These are phyloP conservation scores for Zaprionus inermis DNA, from an alignment of 1,140 invertebrate species.

Conservation along the genomic window DNA sequence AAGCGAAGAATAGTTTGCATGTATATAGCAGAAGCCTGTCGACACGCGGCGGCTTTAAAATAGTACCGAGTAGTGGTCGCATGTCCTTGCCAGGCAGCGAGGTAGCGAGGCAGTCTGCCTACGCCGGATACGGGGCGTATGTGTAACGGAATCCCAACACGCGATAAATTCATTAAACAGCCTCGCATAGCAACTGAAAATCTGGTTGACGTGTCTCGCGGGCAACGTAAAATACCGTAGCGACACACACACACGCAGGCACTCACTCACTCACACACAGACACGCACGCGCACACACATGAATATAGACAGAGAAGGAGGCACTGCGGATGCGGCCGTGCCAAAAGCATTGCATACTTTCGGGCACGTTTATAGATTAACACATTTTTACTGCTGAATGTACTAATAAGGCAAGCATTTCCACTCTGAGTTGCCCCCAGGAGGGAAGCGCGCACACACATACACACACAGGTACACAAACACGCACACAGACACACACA, in stretches of 20 bases:
- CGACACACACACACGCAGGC: constrained; percentile 44
- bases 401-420: constrained; percentile 83
- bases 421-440: constrained; percentile 77
- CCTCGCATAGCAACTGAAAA: constrained; percentile 52
- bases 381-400: constrained; percentile 82
- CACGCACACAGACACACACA: background rate
- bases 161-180: constrained; percentile 83
- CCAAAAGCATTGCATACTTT: constrained; percentile 47
- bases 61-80: constrained; percentile 44
- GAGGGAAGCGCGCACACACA: constrained; percentile 39
- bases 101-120: background rate
- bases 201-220: constrained; percentile 73
- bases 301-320: background rate
- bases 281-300: constrained; percentile 7
- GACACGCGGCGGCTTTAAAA: constrained; percentile 19
- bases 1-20: constrained; percentile 72
- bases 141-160: constrained; percentile 75
- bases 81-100: constrained; percentile 53
- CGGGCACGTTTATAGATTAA: constrained; percentile 79
- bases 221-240: constrained; percentile 73
- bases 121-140: constrained; percentile 65
- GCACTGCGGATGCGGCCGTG: too few relatives aligned
- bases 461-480: constrained; percentile 4
- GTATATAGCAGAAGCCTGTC: constrained; percentile 18
- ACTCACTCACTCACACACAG: constrained; percentile 24